Evolutionary conservation across 2,797 vertebrate genomes (phyloP).

Genomic region (Antennarius maculatus): DNA sequence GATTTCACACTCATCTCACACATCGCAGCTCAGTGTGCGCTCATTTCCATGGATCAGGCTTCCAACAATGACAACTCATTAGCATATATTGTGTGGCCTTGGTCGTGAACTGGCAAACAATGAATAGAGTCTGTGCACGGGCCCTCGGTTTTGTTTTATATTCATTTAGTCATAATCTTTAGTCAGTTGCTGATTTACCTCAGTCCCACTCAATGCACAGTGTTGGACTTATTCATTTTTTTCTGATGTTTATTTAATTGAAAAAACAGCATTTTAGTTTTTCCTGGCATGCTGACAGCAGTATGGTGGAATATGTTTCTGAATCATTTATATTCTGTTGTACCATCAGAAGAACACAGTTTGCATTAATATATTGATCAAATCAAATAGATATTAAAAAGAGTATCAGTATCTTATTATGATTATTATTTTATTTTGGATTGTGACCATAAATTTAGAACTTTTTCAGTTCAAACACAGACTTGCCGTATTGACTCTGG

Average conservation of each 20-base stretch:
- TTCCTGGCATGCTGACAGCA: slow-evolving; percentile 17
- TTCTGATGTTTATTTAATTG: slow-evolving; percentile 62
- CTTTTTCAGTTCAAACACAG: too few relatives aligned
- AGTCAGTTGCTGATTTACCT: slow-evolving; percentile 40
- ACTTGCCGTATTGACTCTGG: too few relatives aligned
- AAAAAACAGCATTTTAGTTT: slow-evolving; percentile 29
- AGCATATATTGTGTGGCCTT: slow-evolving; percentile 56
- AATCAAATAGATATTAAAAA: too few relatives aligned
- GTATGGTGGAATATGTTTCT: slow-evolving; percentile 24
- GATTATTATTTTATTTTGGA: too few relatives aligned
- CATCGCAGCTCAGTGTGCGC: slow-evolving; percentile 55
- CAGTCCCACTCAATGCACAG: slow-evolving; percentile 24
- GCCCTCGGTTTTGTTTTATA: slow-evolving; percentile 51
- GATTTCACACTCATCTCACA: slow-evolving; percentile 69
- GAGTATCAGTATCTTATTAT: too few relatives aligned
- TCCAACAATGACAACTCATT: slow-evolving; percentile 67
- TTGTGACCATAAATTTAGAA: too few relatives aligned
- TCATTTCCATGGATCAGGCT: slow-evolving; percentile 53
- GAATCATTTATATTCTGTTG: slow-evolving; percentile 8
- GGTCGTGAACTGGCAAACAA: slow-evolving; percentile 25
- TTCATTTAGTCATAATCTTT: slow-evolving; percentile 42
- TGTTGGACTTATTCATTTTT: slow-evolving; percentile 33
- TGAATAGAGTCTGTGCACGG: slow-evolving; percentile 35
- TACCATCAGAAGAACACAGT: neutral
- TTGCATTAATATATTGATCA: too few relatives aligned